Evolutionary conservation across 2,888 invertebrate species (phyloP).

Genomic region (Aleiodes leptofemur): DNA sequence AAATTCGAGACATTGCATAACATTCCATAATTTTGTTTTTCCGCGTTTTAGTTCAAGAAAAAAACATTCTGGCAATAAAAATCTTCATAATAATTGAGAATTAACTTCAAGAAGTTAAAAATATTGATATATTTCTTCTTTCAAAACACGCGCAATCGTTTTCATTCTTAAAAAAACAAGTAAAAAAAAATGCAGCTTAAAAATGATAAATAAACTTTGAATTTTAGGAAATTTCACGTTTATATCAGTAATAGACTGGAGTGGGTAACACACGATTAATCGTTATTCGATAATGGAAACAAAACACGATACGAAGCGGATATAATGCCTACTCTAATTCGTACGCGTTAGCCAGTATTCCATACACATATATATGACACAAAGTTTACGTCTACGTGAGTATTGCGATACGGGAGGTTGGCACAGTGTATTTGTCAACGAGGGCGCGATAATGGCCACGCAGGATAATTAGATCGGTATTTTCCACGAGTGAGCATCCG

Average conservation of each 20-base stretch:
- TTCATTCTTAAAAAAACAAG: too few relatives aligned
- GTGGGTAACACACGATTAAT: constrained; percentile 62
- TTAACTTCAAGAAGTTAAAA: too few relatives aligned
- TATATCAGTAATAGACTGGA: constrained; percentile 17
- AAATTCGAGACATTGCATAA: too few relatives aligned
- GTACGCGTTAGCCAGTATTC: constrained; percentile 29
- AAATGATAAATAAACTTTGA: background rate
- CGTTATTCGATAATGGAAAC: constrained; percentile 66
- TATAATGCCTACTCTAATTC: constrained; percentile 60
- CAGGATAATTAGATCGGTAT: constrained; percentile 62
- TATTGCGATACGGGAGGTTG: constrained; percentile 25
- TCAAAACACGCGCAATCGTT: too few relatives aligned
- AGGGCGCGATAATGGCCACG: constrained; percentile 61
- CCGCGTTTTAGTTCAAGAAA: too few relatives aligned
- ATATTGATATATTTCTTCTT: too few relatives aligned
- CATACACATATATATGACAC: constrained; percentile 39
- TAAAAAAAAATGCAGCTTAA: too few relatives aligned
- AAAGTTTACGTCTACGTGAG: constrained; percentile 56
- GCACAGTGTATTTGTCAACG: constrained; percentile 58
- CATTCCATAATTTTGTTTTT: too few relatives aligned
- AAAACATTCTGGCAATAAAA: too few relatives aligned
- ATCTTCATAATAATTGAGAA: too few relatives aligned
- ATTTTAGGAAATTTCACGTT: background rate
- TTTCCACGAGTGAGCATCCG: constrained; percentile 38
- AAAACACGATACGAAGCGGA: constrained; percentile 59